A percentile compares a stretch with the other conserved stretches of the same genome.
phyloP scores from a whole-genome alignment of 2,797 vertebrate species.

The Lepus oiostolus region DNA sequence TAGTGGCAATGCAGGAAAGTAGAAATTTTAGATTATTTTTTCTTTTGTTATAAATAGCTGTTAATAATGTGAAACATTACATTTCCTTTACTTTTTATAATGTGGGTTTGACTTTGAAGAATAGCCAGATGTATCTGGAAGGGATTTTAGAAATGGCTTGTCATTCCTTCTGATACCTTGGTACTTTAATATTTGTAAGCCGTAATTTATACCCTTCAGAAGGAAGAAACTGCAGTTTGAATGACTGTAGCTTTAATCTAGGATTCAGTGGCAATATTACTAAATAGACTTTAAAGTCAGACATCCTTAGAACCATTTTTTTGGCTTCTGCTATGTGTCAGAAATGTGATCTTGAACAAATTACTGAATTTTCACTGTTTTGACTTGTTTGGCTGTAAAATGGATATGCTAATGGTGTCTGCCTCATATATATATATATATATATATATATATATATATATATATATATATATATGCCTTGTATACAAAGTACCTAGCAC shows the following conservation, averaged over 20 bases:
- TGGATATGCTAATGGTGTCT: not conserved
- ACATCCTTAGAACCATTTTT: not conserved
- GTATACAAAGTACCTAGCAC: not conserved
- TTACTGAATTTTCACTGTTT: not conserved
- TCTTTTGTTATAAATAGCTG: not conserved
- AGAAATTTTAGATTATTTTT: constrained; percentile 3
- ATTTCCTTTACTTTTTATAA: constrained; percentile 29
- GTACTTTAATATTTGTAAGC: constrained; percentile 56
- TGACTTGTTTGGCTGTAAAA: constrained; percentile 8
- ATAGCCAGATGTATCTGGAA: constrained; percentile 2
- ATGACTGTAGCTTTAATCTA: constrained; percentile 20
- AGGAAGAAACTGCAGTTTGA: not conserved
- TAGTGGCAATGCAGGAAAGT: not conserved
- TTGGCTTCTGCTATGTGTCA: not conserved
- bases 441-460: no score
- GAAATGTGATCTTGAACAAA: not conserved
- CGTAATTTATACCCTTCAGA: constrained; percentile 42
- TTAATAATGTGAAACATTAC: constrained; percentile 16
- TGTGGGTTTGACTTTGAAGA: constrained; percentile 22
- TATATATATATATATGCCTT: no score
- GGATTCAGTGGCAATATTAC: not conserved
- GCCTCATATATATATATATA: not conserved
- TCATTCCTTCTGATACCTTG: not conserved
- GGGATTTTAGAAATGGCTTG: constrained; percentile 30
- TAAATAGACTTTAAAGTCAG: not conserved